Conservation (phyloP, 2,888 invertebrate species). For the Endotricha flammealis region DNA sequence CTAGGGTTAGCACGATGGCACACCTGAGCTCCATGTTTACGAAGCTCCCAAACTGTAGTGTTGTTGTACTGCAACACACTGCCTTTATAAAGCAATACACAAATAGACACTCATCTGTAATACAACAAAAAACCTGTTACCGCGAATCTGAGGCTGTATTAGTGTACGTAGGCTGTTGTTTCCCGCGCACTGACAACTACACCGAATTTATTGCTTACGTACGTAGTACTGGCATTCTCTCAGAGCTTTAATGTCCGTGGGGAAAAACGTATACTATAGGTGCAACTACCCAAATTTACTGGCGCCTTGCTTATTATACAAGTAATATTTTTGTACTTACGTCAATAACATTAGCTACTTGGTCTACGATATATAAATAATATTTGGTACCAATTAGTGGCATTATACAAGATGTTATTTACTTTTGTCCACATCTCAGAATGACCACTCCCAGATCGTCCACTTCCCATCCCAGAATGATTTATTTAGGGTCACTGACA, state of each 20-base stretch:
- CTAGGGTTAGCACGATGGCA: constrained; percentile 47
- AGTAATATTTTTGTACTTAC: constrained; percentile 7
- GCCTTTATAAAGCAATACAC: constrained; percentile 72
- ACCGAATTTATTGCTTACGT: constrained; percentile 6
- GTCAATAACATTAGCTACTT: too few relatives aligned
- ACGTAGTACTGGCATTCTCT: constrained; percentile 9
- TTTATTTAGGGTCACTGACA: too few relatives aligned
- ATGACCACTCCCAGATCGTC: too few relatives aligned
- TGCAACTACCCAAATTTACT: not conserved
- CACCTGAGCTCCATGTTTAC: constrained; percentile 62
- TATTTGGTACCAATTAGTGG: too few relatives aligned
- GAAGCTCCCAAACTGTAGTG: constrained; percentile 65
- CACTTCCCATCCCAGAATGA: too few relatives aligned
- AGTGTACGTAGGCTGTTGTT: constrained; percentile 54
- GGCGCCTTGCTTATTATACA: too few relatives aligned
- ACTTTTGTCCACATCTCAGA: too few relatives aligned
- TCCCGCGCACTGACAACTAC: constrained; percentile 27
- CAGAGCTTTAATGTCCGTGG: constrained; percentile 3
- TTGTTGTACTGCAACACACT: constrained; percentile 44
- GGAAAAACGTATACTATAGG: constrained; percentile 11
- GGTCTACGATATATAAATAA: too few relatives aligned
- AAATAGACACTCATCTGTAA: constrained; percentile 59
- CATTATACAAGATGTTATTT: too few relatives aligned
- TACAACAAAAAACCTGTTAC: constrained; percentile 68
- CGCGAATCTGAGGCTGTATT: constrained; percentile 56